Percentiles rank a stretch among this genome's conserved stretches.
These are phyloP conservation scores for Prosopocoilus inquinatus DNA, from an alignment of 2,888 invertebrate species.

Conservation along the genomic window DNA sequence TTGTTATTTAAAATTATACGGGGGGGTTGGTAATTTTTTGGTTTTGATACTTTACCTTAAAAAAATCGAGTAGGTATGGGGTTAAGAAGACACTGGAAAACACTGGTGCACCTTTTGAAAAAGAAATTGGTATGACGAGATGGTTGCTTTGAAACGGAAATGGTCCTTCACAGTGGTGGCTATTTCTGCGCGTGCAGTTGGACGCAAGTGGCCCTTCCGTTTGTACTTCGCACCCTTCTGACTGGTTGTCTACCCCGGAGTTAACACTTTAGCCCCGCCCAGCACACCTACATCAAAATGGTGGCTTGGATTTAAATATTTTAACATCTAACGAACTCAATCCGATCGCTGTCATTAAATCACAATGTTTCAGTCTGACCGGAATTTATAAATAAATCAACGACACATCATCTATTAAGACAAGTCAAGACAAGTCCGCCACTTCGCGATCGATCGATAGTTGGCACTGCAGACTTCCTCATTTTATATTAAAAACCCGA, in stretches of 20 bases:
- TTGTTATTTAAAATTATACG: too few species aligned
- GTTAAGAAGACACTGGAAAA: neutral
- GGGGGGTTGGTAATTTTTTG: too few species aligned
- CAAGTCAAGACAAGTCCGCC: too few species aligned
- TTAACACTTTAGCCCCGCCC: constrained; percentile 41
- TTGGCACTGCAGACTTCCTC: too few species aligned
- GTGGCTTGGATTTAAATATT: constrained; percentile 41
- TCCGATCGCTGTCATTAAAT: neutral
- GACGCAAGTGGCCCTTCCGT: constrained; percentile 28
- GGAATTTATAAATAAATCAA: neutral
- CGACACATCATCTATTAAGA: constrained; percentile 1
- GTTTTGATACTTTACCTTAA: too few species aligned
- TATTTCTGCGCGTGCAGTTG: constrained; percentile 25
- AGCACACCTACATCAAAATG: constrained; percentile 38
- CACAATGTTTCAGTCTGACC: neutral
- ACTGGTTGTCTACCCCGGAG: constrained; percentile 37
- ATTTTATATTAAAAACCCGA: too few species aligned
- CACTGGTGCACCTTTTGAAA: neutral
- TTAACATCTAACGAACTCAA: constrained; percentile 32
- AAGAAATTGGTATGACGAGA: neutral
- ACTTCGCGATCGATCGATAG: too few species aligned
- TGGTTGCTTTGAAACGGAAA: neutral
- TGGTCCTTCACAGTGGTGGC: constrained; percentile 16
- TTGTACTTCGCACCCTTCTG: constrained; percentile 35
- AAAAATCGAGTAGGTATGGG: too few species aligned